Base-by-base conservation (phyloP, 1,140 invertebrate genomes). In the Drosophila kikkawai region DNA sequence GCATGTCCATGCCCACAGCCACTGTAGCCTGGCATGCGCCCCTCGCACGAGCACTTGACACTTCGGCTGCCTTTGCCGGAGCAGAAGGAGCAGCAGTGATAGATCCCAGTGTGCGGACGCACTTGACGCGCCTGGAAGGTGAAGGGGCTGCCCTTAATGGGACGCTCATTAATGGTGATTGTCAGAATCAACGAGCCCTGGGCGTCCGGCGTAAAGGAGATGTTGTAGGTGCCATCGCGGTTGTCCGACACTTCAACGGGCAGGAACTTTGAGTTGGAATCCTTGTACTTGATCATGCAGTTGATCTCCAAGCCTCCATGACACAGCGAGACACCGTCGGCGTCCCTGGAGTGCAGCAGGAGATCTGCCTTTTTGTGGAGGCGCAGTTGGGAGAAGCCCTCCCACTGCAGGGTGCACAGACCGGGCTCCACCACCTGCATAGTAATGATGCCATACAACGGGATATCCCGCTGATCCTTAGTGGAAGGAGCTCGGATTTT, bases 21-120 rank as follows among this genome's bases (percentile, higher is more conserved):
- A 91, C 94, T 95, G 80, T 97, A 97, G 19, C 96, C 96, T 82
- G 91, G 70, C 96, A 97, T 97, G 37, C 93, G 94, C 29, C 95
- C 95, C 11, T 94, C 95, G 80, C 96, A 97, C 7, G 94, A 96
- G 92, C 96, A 97, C 47, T 91, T 93, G 0, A 95, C 94, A 77
- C 94, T 94, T 71, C 96, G 95, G 68, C 93, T 95, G 13, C 96
- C 96, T 13, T 95, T 95, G 68, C 96, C 96, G 1, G 96, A 97
- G 84, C 96, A 97, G 87, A 97, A 97, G n/a, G 96, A 94, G 79
- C 96, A 97, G 82, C 96, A 97, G 92, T 97, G 96, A 93, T 95
- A 97, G 75, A 95, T 94, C 1, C 96, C 96, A 45, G 92, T 93
- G 79, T 97, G 96, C 0, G 94, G 93, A 55, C 94, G 92, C 42